A percentile compares a stretch with the other conserved stretches of the same genome.
Evolutionary conservation across 35 echinoderm and acorn worm genomes (phyloP).

Genomic region (Lytechinus variegatus): DNA sequence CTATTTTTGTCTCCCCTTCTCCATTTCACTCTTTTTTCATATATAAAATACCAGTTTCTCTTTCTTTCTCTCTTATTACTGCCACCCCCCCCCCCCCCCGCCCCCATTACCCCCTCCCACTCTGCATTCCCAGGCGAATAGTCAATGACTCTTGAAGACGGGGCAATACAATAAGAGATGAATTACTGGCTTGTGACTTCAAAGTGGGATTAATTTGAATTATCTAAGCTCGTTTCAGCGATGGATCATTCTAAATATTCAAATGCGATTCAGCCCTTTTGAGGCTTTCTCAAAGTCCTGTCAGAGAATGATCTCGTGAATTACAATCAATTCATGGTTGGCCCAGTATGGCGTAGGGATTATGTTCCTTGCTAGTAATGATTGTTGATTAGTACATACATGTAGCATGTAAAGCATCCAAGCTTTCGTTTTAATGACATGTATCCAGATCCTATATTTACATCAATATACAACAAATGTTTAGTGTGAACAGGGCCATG

Average conservation of each 20-base stretch:
- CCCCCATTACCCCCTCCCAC: background rate
- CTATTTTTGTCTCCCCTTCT: background rate
- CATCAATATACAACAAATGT: no score
- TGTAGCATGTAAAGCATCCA: no score
- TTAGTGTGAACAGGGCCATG: no score
- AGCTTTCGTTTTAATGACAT: no score
- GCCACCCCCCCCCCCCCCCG: no score
- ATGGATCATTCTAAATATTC: background rate
- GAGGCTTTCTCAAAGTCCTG: background rate
- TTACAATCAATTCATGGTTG: background rate
- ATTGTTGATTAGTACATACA: background rate
- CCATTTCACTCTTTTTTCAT: no score
- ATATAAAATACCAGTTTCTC: background rate
- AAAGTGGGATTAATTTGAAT: background rate
- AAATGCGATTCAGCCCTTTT: background rate
- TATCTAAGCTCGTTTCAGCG: background rate
- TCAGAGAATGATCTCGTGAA: background rate
- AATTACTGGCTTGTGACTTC: background rate
- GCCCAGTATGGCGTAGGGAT: background rate
- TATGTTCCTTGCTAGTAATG: background rate
- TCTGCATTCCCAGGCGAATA: background rate
- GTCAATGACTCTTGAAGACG: background rate
- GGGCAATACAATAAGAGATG: background rate
- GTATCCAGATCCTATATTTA: no score
- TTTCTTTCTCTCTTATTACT: background rate